phyloP scores from a whole-genome alignment of 1,140 invertebrate species.

The Aphelinus atriplicis region DNA sequence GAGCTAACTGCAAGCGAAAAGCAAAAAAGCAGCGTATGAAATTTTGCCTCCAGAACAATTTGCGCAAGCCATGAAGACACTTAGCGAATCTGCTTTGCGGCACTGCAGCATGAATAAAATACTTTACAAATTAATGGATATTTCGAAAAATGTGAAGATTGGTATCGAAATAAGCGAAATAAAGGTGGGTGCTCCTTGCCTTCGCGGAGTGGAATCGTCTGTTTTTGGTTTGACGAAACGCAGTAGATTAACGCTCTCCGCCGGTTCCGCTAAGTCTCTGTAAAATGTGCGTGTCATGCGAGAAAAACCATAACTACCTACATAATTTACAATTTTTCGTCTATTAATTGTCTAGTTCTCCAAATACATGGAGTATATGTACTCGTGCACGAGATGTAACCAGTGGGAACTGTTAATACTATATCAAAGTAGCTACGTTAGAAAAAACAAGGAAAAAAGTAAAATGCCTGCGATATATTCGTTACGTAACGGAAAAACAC shows the following conservation, averaged over 20 bases:
- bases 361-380: too few species aligned
- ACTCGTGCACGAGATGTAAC: background rate
- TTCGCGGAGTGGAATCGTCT: constrained; percentile 58
- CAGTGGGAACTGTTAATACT: constrained; percentile 21
- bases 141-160: background rate
- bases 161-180: constrained; percentile 40
- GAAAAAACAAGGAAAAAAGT: constrained; percentile 20
- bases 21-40: background rate
- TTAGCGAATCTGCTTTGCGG: background rate
- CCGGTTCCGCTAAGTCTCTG: constrained; percentile 62
- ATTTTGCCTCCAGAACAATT: background rate
- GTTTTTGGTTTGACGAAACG: constrained; percentile 61
- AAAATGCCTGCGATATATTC: constrained; percentile 47
- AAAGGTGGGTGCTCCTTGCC: constrained; percentile 60
- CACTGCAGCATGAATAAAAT: constrained; percentile 3
- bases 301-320: constrained; percentile 44
- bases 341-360: too few species aligned
- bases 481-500: constrained; percentile 42
- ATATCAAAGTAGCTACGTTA: constrained; percentile 29
- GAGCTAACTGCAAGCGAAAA: constrained; percentile 9
- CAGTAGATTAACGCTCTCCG: constrained; percentile 63
- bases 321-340: too few species aligned
- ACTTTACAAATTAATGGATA: constrained; percentile 8
- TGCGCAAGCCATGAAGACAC: background rate
- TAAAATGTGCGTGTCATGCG: constrained; percentile 56